phyloP scores from a whole-genome alignment of 2,797 vertebrate genomes.

The Tadarida brasiliensis region DNA sequence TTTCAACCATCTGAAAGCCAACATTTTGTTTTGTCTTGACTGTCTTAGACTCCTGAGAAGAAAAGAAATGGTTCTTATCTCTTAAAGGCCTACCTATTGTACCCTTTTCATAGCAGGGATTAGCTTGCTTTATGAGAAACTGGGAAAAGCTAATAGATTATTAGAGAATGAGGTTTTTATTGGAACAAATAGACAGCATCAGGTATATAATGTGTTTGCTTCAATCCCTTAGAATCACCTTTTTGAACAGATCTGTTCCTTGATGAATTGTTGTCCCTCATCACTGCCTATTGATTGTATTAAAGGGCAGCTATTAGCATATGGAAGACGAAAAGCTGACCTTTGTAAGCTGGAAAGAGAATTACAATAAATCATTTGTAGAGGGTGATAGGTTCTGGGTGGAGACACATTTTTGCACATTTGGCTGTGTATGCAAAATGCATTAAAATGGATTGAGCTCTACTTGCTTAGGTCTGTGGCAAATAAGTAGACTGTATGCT shows the following conservation, averaged over 20 bases:
- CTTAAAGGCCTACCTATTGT: neutral
- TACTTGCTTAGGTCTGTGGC: slow-evolving; percentile 15
- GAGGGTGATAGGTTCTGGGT: neutral
- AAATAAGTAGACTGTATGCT: slow-evolving; percentile 28
- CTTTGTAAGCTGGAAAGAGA: slow-evolving; percentile 43
- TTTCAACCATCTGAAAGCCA: neutral
- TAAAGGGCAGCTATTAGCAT: neutral
- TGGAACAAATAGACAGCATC: slow-evolving; percentile 27
- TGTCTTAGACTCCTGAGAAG: slow-evolving; percentile 32
- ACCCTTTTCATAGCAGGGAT: neutral
- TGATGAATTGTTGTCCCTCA: neutral
- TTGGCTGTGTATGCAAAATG: slow-evolving; percentile 10
- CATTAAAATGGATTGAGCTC: neutral
- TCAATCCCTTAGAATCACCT: neutral
- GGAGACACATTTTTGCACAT: slow-evolving; percentile 6
- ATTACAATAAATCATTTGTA: slow-evolving; percentile 38
- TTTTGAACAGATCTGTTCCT: slow-evolving; percentile 16
- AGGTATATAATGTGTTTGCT: neutral
- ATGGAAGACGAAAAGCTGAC: slow-evolving; percentile 36
- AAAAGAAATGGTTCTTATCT: slow-evolving; percentile 10
- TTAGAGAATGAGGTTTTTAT: slow-evolving; percentile 41
- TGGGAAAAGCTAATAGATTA: slow-evolving; percentile 36
- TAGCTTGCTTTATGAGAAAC: neutral
- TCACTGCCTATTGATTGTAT: slow-evolving; percentile 19
- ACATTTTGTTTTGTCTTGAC: slow-evolving; percentile 29